Evolutionary conservation across 2,888 invertebrate genomes (phyloP).

Genomic region (Nemurella pictetii): DNA sequence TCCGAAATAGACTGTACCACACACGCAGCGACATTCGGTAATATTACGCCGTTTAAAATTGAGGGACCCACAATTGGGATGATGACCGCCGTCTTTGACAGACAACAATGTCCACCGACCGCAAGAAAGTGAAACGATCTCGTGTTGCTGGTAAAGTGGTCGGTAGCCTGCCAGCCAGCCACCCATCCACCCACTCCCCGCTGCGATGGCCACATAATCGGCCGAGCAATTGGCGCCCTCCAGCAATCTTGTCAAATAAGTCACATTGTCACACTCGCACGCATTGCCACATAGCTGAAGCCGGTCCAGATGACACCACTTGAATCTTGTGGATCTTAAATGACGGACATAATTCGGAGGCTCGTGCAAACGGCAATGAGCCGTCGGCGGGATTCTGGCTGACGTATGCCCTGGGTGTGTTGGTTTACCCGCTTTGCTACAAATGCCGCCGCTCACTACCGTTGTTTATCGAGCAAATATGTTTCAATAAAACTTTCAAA

Average conservation of each 20-base stretch:
- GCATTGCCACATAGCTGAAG: neutral
- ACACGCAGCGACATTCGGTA: neutral
- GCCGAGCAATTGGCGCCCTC: neutral
- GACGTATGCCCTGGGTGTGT: too few species aligned
- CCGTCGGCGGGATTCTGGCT: neutral
- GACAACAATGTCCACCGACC: too few species aligned
- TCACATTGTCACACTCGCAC: neutral
- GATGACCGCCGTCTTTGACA: neutral
- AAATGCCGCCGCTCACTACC: too few species aligned
- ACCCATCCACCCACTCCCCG: neutral
- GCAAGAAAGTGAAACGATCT: too few species aligned
- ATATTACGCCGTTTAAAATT: neutral
- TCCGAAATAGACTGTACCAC: neutral
- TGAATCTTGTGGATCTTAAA: neutral
- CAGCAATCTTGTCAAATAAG: neutral
- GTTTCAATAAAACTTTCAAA: too few species aligned
- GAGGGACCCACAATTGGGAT: neutral
- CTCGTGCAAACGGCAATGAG: neutral
- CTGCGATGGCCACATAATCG: neutral
- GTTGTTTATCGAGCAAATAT: too few species aligned
- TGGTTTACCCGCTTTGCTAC: too few species aligned
- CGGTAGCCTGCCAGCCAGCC: too few species aligned
- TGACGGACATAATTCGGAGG: neutral
- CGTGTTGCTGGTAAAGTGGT: too few species aligned
- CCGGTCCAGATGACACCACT: neutral